These are phyloP conservation scores for Drusus annulatus DNA, from an alignment of 1,140 invertebrate species.

Conservation along the genomic window DNA sequence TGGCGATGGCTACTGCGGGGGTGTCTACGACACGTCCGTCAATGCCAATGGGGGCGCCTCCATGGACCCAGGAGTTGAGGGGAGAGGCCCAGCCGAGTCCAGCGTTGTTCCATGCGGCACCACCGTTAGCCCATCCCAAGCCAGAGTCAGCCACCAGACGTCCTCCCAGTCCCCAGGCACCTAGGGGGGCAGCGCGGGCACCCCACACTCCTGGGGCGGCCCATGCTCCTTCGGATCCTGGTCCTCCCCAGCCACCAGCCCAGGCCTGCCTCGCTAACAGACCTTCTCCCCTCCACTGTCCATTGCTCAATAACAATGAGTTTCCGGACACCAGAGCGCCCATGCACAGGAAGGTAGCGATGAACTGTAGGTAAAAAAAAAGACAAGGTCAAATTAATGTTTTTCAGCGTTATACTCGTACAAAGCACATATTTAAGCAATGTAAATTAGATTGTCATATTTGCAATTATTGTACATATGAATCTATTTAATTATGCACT, in stretches of 20 bases:
- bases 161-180: slow-evolving; percentile 33
- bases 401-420: too few species aligned
- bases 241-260: slow-evolving; percentile 60
- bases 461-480: too few species aligned
- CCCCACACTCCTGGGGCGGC: not conserved
- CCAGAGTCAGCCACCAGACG: slow-evolving; percentile 69
- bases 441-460: not conserved
- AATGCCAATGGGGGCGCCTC: slow-evolving; percentile 21
- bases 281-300: slow-evolving; percentile 29
- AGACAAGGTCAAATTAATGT: not conserved
- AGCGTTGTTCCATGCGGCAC: not conserved
- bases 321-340: slow-evolving; percentile 42
- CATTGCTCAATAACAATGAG: not conserved
- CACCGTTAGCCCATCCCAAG: slow-evolving; percentile 53
- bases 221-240: slow-evolving; percentile 59
- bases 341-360: slow-evolving; percentile 50
- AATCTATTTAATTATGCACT: not conserved
- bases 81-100: not conserved
- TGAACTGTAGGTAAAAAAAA: slow-evolving; percentile 43
- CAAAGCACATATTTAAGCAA: not conserved
- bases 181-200: slow-evolving; percentile 38
- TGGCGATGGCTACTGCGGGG: slow-evolving; percentile 69
- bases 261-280: slow-evolving; percentile 59
- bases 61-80: slow-evolving; percentile 62
- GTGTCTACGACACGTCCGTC: slow-evolving; percentile 66